Evolutionary conservation across 2,797 vertebrate genomes (phyloP).

Genomic region (Spondyliosoma cantharus): DNA sequence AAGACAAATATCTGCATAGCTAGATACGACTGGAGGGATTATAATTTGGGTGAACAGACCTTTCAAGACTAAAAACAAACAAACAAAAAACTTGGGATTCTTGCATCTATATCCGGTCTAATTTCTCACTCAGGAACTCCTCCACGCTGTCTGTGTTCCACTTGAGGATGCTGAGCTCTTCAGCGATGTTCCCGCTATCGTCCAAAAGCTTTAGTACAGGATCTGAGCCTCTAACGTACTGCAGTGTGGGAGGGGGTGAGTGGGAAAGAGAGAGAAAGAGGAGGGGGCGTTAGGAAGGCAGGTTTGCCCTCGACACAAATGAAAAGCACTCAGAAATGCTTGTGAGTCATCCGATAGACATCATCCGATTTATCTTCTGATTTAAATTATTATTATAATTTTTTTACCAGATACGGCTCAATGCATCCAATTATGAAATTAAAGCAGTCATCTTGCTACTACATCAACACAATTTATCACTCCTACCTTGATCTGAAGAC

Average conservation of each 20-base stretch:
- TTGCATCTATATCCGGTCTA: constrained; percentile 89
- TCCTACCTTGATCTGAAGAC: constrained; percentile 97
- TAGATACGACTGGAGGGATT: neutral
- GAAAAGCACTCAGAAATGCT: constrained; percentile 15
- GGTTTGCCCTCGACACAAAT: constrained; percentile 9
- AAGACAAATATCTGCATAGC: constrained; percentile 13
- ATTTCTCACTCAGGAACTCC: constrained; percentile 97
- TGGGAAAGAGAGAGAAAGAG: neutral
- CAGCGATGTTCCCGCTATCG: constrained; percentile 97
- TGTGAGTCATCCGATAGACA: constrained; percentile 1
- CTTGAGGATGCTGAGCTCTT: constrained; percentile 99
- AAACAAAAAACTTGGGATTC: neutral
- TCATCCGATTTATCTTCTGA: constrained; percentile 8
- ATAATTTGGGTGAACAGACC: constrained; percentile 28
- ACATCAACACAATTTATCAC: neutral
- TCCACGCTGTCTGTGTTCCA: constrained; percentile 99
- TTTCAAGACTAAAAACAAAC: constrained; percentile 21
- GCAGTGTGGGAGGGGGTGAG: constrained; percentile 18
- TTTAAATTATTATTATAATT: no score
- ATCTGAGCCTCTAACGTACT: constrained; percentile 98
- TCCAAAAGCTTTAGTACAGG: constrained; percentile 99
- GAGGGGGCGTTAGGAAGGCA: constrained; percentile 27
- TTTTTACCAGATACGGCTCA: neutral
- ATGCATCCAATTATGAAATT: neutral
- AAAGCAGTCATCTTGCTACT: neutral